Base-by-base conservation (phyloP, 2,888 invertebrate species). In the Dryobota labecula region DNA sequence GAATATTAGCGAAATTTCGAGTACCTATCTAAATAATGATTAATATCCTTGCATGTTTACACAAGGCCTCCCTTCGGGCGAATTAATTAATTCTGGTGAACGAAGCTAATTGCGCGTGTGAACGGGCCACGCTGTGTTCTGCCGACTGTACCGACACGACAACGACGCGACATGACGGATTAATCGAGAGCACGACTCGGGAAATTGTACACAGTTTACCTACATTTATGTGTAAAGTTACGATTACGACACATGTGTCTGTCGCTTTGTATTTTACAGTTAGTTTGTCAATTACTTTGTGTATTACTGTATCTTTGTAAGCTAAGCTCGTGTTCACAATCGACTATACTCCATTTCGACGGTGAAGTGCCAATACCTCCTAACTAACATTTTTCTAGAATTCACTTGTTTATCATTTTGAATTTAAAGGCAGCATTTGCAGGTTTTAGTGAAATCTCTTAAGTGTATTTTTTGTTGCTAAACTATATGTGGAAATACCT, bases 61-160 rank as follows among this genome's bases (percentile, higher is more conserved):
- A 71, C 80, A 80, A 82, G 84, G 75, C 78, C 84, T 87, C 84
- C 87, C 88, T 88, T 82, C 81, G 79, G 85, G 79, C 84, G 82
- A 88, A 91, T 89, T 92, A 92, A 93, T 93, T 93, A 91, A 90
- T 90, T 83, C 83, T 82, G 90, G 88, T 88, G 87, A 92, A 92
- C 87, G 89, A 86, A 90, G 86, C 87, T 90, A 92, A 92, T 92
- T 91, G 89, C 84, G 84, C 87, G 88, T 88, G 87, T 76, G 77
- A 74, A 80, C 79, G 76, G 65, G 73, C 68, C 76, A 76, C 76
- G 77, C 73, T 79, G 75, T 51, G 38, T 54, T 76, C 74, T 56
- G 36, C 45, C 47, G 70, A 73, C 80, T 80, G 58, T 79, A 81
- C 79, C 76, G 80, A 77, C 70, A 78, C 72, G 73, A 76, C n/a